Base-by-base conservation (phyloP, 2,888 invertebrate species). In the Calameuta pallipes region DNA sequence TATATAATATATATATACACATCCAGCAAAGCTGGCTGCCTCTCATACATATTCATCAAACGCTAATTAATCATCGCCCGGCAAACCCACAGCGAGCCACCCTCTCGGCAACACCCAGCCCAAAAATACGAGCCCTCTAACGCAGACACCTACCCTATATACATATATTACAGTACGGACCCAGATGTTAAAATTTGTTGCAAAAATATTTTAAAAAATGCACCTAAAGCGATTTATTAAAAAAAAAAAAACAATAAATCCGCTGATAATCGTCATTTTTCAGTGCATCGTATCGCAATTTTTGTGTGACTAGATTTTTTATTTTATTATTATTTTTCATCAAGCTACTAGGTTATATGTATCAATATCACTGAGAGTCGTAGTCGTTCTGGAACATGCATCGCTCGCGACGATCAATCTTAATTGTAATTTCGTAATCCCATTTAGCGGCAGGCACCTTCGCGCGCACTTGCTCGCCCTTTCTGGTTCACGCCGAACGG, bases 31-130 rank as follows among this genome's bases (percentile, higher is more conserved):
- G 79, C 78, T 69, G 76, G 77, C 78, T 79, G 79, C 76, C 85
- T 83, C 89, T 90, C 90, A 91, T 91, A 89, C 90, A 91, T 91
- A 91, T 91, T 90, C 90, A 91, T 91, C 91, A 90, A 90, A 90
- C 89, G 89, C 90, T 91, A 91, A 91, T 91, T 91, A 91, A 91
- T 91, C 91, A 91, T 91, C 90, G 87, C 87, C 85, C 84, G 84
- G 87, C 83, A 84, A 85, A 85, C 88, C 88, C 88, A 85, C 85
- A 83, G 81, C 81, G 83, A 79, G 77, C 80, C 82, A 82, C 85
- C 85, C 84, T 82, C 84, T 85, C 80, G 81, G 78, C 80, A 80
- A 80, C 82, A 70, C 69, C 75, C 76, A 78, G 75, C 79, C 69
- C 35, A 41, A 69, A 80, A 69, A 77, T 73, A 78, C 74, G 79